A percentile compares a stretch with the other conserved stretches of the same genome.
These are phyloP conservation scores for Pygmarrhopalites habei DNA, from an alignment of 1,140 invertebrate species.

Conservation along the genomic window DNA sequence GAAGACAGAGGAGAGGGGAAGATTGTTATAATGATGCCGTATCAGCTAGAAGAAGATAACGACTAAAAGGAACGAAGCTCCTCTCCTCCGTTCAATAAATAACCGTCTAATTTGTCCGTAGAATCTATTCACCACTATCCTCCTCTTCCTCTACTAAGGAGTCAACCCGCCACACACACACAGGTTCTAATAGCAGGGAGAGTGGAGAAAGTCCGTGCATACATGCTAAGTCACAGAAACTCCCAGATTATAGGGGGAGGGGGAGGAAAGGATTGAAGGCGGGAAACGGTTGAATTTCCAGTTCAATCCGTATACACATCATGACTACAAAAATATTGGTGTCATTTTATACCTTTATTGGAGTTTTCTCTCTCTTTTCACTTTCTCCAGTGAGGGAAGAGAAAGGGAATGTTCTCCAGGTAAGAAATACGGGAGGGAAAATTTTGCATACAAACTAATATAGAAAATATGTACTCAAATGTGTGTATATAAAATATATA, in stretches of 20 bases:
- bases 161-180: too few relatives aligned
- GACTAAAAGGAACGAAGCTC: background rate
- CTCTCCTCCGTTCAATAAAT: slow-evolving; percentile 19
- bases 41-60: slow-evolving; percentile 10
- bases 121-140: background rate
- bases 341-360: slow-evolving; percentile 27
- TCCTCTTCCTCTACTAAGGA: too few relatives aligned
- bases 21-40: slow-evolving; percentile 19
- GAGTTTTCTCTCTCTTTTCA: slow-evolving; percentile 16
- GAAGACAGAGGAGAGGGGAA: background rate
- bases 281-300: too few relatives aligned
- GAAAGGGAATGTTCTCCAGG: background rate
- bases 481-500: too few relatives aligned
- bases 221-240: too few relatives aligned
- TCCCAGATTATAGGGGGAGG: too few relatives aligned
- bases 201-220: too few relatives aligned
- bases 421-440: background rate
- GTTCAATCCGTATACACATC: too few relatives aligned
- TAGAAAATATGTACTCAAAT: background rate
- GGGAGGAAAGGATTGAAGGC: too few relatives aligned
- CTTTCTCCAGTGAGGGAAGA: background rate
- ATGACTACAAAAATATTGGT: slow-evolving; percentile 27
- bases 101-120: slow-evolving; percentile 22
- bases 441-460: background rate
- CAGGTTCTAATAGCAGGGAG: too few relatives aligned